These are phyloP conservation scores for Antitype chi DNA, from an alignment of 2,888 invertebrate genomes.

Conservation along the genomic window DNA sequence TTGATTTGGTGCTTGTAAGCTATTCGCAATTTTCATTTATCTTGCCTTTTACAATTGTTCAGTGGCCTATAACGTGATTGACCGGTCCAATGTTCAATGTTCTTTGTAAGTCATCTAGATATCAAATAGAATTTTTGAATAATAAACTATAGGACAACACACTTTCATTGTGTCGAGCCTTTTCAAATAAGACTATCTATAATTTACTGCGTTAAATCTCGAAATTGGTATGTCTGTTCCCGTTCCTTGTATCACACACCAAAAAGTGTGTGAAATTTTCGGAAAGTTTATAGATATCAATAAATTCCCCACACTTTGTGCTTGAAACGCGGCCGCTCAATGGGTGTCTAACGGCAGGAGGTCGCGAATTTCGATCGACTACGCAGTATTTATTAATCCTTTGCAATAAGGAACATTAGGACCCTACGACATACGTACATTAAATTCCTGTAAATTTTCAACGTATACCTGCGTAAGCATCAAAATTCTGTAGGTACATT, in stretches of 20 bases:
- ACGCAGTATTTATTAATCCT: slow-evolving; percentile 50
- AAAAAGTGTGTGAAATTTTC: slow-evolving; percentile 46
- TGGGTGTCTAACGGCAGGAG: slow-evolving; percentile 32
- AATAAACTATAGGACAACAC: neutral
- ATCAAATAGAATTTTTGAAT: neutral
- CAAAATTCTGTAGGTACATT: slow-evolving; percentile 25
- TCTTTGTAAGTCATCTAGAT: slow-evolving; percentile 3
- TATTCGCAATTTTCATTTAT: slow-evolving; percentile 41
- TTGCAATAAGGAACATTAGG: slow-evolving; percentile 27
- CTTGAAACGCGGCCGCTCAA: slow-evolving; percentile 29
- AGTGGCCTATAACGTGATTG: slow-evolving; percentile 29
- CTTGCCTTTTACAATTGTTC: slow-evolving; percentile 31
- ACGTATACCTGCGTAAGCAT: slow-evolving; percentile 11
- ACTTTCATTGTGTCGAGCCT: neutral
- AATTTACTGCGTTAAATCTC: slow-evolving; percentile 19
- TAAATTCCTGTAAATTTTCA: slow-evolving; percentile 14
- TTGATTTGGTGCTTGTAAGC: slow-evolving; percentile 45
- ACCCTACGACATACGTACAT: slow-evolving; percentile 19
- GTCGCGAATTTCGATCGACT: slow-evolving; percentile 21
- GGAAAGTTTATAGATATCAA: slow-evolving; percentile 44
- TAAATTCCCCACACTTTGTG: slow-evolving; percentile 55
- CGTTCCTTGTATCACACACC: slow-evolving; percentile 22
- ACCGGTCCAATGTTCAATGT: slow-evolving; percentile 21
- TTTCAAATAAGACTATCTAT: neutral
- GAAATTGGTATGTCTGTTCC: slow-evolving; percentile 24